Conservation (phyloP, 2,888 invertebrate genomes). For the Lobophora halterata region DNA sequence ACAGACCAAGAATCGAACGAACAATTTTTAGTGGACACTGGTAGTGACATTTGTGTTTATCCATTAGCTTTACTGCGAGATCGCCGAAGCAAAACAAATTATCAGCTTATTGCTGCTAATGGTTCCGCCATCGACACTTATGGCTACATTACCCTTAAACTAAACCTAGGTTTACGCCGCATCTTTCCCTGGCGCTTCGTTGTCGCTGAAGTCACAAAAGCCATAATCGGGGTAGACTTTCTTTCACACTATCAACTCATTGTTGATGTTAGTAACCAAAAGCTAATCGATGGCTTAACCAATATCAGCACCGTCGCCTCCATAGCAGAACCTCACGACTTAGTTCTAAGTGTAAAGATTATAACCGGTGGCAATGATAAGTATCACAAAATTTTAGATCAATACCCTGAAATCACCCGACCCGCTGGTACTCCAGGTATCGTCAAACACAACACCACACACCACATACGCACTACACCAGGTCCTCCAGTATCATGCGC, state of each 20-base stretch:
- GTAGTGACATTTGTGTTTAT: slow-evolving; percentile 27
- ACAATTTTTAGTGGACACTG: slow-evolving; percentile 28
- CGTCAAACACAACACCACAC: slow-evolving; percentile 13
- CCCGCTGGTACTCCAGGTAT: slow-evolving; percentile 19
- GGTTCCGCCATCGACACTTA: slow-evolving; percentile 29
- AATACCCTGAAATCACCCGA: slow-evolving; percentile 21
- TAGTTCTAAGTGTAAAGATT: slow-evolving; percentile 16
- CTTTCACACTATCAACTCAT: slow-evolving; percentile 11
- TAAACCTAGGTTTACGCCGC: slow-evolving; percentile 32
- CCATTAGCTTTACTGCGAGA: slow-evolving; percentile 9
- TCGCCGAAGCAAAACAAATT: slow-evolving; percentile 10
- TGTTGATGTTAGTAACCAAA: slow-evolving; percentile 1
- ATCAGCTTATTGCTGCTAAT: slow-evolving; percentile 29
- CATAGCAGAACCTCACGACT: background rate
- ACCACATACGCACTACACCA: too few relatives aligned
- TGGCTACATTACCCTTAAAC: slow-evolving; percentile 21
- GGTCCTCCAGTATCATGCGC: too few relatives aligned
- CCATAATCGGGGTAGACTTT: slow-evolving; percentile 36
- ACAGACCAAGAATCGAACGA: slow-evolving; percentile 21
- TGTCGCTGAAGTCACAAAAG: slow-evolving; percentile 31
- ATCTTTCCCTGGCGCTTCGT: slow-evolving; percentile 31
- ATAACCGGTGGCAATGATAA: slow-evolving; percentile 1
- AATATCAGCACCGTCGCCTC: background rate
- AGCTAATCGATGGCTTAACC: slow-evolving; percentile 9
- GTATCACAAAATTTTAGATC: slow-evolving; percentile 7